Conservation (phyloP, 2,888 invertebrate species). For the Drosophila meridiana region DNA sequence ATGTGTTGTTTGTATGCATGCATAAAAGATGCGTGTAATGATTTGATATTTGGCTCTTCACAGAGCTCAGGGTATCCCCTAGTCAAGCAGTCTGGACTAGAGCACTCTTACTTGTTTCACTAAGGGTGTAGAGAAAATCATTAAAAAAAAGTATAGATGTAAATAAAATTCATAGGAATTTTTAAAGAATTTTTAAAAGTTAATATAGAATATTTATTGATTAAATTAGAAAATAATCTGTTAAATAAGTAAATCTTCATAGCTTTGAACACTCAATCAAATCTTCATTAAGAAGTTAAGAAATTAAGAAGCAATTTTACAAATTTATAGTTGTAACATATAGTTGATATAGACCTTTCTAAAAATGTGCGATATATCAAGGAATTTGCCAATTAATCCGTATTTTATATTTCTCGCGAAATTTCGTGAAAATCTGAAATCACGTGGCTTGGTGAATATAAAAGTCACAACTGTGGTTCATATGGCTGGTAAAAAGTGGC, state of each 20-base stretch:
- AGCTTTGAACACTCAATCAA: slow-evolving; percentile 6
- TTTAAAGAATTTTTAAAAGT: too few relatives aligned
- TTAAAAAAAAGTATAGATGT: too few relatives aligned
- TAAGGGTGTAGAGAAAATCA: too few relatives aligned
- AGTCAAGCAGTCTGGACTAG: too few relatives aligned
- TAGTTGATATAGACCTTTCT: not conserved
- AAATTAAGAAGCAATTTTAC: not conserved
- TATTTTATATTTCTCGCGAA: slow-evolving; percentile 47
- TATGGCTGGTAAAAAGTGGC: slow-evolving; percentile 50
- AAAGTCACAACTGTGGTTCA: slow-evolving; percentile 31
- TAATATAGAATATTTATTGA: too few relatives aligned
- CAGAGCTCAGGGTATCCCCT: too few relatives aligned
- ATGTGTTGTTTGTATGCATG: too few relatives aligned
- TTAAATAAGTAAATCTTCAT: not conserved
- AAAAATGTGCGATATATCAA: not conserved
- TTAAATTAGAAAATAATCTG: not conserved
- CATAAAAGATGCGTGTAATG: too few relatives aligned
- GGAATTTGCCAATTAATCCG: slow-evolving; percentile 32
- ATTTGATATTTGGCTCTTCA: too few relatives aligned
- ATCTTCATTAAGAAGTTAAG: not conserved
- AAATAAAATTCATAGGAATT: too few relatives aligned
- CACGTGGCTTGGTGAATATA: slow-evolving; percentile 30
- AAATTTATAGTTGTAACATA: slow-evolving; percentile 2
- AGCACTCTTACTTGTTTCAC: too few relatives aligned
- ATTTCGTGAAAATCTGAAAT: slow-evolving; percentile 45